Conservation (phyloP, 2,888 invertebrate species). For the Meteorus colon region DNA sequence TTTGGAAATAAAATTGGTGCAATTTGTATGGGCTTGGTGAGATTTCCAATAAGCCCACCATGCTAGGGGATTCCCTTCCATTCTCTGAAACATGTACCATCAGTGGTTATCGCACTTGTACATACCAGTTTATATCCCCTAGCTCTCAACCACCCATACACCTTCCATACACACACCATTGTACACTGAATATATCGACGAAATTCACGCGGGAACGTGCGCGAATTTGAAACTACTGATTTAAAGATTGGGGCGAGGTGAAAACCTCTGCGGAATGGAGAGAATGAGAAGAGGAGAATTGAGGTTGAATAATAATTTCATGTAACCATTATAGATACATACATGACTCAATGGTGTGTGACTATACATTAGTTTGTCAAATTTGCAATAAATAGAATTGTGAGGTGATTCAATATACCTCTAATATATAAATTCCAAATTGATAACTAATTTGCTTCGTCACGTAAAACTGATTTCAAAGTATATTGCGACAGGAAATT, state of each 20-base stretch:
- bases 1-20: constrained; percentile 1
- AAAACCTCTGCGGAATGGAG: constrained; percentile 4
- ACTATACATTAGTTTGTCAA: neutral
- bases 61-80: neutral
- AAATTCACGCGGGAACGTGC: constrained; percentile 35
- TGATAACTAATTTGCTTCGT: too few species aligned
- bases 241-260: constrained; percentile 22
- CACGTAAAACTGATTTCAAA: neutral
- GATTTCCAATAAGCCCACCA: constrained; percentile 21
- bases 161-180: neutral
- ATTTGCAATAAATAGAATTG: neutral
- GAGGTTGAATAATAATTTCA: constrained; percentile 28
- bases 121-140: constrained; percentile 23
- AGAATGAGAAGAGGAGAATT: neutral
- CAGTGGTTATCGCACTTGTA: constrained; percentile 14
- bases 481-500: constrained; percentile 15
- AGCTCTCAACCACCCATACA: constrained; percentile 1
- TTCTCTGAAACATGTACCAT: constrained; percentile 7
- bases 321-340: neutral
- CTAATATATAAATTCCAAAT: constrained; percentile 21
- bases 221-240: constrained; percentile 34
- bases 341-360: neutral
- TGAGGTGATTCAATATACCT: neutral
- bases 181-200: constrained; percentile 14
- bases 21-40: constrained; percentile 12